phyloP scores from a whole-genome alignment of 2,888 invertebrate genomes.

The Idaea biselata region DNA sequence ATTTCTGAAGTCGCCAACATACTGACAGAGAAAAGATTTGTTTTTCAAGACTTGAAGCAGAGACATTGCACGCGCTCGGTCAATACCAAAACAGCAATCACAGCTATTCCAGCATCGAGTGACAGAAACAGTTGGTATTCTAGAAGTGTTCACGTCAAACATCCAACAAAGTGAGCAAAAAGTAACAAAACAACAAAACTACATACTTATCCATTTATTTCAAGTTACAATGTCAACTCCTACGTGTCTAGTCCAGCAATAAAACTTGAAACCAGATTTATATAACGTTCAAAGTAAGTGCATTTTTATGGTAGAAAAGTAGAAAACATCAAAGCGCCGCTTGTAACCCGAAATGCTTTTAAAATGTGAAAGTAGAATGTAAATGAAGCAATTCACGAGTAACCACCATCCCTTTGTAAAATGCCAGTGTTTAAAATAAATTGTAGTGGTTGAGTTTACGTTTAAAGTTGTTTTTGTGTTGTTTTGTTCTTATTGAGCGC shows the following conservation, averaged over 20 bases:
- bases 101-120: too few species aligned
- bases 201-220: background rate
- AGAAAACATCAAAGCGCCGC: background rate
- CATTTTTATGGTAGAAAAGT: background rate
- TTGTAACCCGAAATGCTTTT: background rate
- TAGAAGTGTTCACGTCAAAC: background rate
- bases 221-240: background rate
- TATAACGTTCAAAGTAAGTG: constrained; percentile 1
- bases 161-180: background rate
- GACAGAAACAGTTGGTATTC: too few species aligned
- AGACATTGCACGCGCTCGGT: too few species aligned
- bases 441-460: constrained; percentile 1
- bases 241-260: background rate
- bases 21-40: too few species aligned
- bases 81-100: too few species aligned
- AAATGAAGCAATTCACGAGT: constrained; percentile 5
- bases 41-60: too few species aligned
- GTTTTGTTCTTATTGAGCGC: background rate
- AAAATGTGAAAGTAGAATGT: constrained; percentile 2
- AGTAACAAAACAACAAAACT: background rate
- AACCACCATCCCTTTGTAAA: constrained; percentile 3
- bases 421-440: constrained; percentile 5
- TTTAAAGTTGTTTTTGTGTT: background rate
- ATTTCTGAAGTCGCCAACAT: too few species aligned
- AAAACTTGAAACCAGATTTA: background rate